Base-by-base conservation (phyloP, 2,797 vertebrate species). In the Tenualosa ilisha region DNA sequence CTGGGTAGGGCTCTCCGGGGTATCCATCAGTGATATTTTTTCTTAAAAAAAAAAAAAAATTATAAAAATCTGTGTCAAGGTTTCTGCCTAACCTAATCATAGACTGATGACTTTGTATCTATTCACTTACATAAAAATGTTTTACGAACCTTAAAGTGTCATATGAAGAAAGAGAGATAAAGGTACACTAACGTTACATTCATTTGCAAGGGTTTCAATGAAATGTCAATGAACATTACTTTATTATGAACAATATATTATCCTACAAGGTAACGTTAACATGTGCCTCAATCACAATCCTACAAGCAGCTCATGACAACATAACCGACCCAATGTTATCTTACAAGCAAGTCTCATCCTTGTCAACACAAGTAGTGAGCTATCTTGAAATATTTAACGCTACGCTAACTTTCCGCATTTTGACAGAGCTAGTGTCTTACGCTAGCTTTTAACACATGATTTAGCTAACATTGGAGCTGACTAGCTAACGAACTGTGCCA, bases 1-100 rank as follows among this genome's bases (percentile, higher is more conserved):
- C 93, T 94, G 96, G 89, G 95, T 94, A 91, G 97, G 97, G 94
- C 97, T 98, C 94, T 99, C 96, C 56, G 97, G 95, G 90, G 97
- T 97, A 87, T 98, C 98, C 98, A 99, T 99, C 89, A 89, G 83
- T 88, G 85, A 91, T 31, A 31, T 51, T 81, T 86, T 88, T 88
- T 93, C 92, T 82, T 54, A 51, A 82, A 75, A 46, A 72, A 63
- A 37, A 54, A 37, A 2, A 72, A 17, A 24, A 56, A 5, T 84
- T 91, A 89, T 31, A 88, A 49, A 49, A 4, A 49, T 49, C 11
- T 43, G 5, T 75, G 24, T 68, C 26, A 68, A 68, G 63, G 13
- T 31, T 68, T 37, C 63, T 68, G 13, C 63, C 63, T 37, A 6
- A 31, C 13, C 11, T 13, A 37, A 24, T 24, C 61, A 24, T 9